Conservation (phyloP, 37 sponge, comb jelly and placozoan genomes). For the Corticium candelabrum region DNA sequence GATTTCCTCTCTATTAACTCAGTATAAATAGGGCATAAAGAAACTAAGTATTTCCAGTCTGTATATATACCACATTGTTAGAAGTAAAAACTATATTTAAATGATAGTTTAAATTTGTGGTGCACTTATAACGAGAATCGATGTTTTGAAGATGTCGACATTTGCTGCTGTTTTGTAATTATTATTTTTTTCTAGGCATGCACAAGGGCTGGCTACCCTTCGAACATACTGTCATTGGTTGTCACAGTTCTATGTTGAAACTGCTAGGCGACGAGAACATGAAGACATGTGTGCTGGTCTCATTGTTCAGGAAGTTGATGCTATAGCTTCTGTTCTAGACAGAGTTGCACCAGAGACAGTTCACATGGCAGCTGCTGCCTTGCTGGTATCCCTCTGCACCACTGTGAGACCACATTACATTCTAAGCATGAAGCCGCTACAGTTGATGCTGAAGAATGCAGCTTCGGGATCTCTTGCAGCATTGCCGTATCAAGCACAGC, state of each 20-base stretch:
- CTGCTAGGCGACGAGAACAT: conserved; percentile 11
- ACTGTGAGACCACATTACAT: conserved; percentile 36
- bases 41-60: too few species aligned
- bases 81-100: too few species aligned
- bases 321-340: conserved; percentile 22
- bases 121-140: too few species aligned
- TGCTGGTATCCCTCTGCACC: conserved; percentile 41
- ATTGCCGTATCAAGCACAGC: conserved; percentile 21
- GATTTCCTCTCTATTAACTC: too few species aligned
- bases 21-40: too few species aligned
- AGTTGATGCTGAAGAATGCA: conserved; percentile 29
- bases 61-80: too few species aligned
- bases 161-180: too few species aligned
- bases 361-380: conserved; percentile 31
- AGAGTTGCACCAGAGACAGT: conserved; percentile 47
- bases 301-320: conserved; percentile 12
- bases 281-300: conserved; percentile 11
- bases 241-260: conserved; percentile 37
- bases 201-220: conserved; percentile 51
- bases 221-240: conserved; percentile 65
- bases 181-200: conserved; percentile 38
- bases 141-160: too few species aligned
- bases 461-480: conserved; percentile 11
- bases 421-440: conserved; percentile 24
- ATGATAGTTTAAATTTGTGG: too few species aligned